Base-by-base conservation (phyloP, 2,113 vertebrate genomes). In the Nannobrachium achirus region DNA sequence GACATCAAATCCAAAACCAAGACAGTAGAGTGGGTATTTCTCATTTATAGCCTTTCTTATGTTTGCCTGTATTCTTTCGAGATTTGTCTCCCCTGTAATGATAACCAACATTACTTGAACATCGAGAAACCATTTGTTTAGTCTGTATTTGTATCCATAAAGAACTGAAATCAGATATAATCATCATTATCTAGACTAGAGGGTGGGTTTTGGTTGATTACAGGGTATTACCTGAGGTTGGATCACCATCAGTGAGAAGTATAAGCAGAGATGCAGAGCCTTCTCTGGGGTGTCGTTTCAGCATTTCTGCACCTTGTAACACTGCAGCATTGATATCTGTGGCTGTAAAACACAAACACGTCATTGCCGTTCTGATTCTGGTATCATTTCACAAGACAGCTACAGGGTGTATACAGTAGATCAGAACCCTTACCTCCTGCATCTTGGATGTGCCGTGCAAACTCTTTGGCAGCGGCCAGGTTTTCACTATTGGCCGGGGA, bases 181-280 rank as follows among this genome's bases (percentile, higher is more conserved):
- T 33, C 25, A 2, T 33, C 6, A 33, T 33, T 33, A 33, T 33
- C n/a, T n/a, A n/a, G n/a, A n/a, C 25, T 33, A 33, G 3, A 33
- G 3, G 25, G 25, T 33, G 25, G 25, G n/a, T n/a, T n/a, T n/a
- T n/a, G n/a, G n/a, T n/a, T n/a, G n/a, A n/a, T n/a, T n/a, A n/a
- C n/a, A n/a, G n/a, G n/a, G 25, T 4, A 2, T 75, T 83, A 96
- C 97, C 95, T 72, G 63, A 0, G 0, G 94, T 98, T 57, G 97
- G 94, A 0, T 94, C 90, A 80, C 97, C 97, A 40, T 99, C 97
- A 0, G 97, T 98, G 85, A 98, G 89, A 82, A 98, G 93, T 73
- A 98, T 95, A 65, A 98, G 82, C 38, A 97, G 93, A 11, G 96
- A 95, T 1, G 93, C 93, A 0, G 94, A 94, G 59, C 93, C 93